A percentile compares a stretch with the other conserved stretches of the same genome.
Conservation (phyloP, 1,140 invertebrate genomes). For the Drosophila burlai region DNA sequence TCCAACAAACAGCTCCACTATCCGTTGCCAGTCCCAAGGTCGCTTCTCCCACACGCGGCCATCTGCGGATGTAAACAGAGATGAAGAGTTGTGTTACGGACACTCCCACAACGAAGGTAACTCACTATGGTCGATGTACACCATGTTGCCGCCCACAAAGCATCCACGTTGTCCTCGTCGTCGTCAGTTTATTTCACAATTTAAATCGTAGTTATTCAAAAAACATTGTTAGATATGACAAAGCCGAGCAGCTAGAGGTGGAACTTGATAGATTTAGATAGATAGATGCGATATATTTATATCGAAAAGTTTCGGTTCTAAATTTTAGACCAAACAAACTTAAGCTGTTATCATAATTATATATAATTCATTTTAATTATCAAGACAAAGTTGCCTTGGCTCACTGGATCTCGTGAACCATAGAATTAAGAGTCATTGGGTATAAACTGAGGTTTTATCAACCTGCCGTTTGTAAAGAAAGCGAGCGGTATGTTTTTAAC, state of each 20-base stretch:
- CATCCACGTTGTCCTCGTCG: neutral
- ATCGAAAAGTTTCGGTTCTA: neutral
- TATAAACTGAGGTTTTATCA: too few relatives aligned
- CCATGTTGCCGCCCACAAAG: constrained; percentile 28
- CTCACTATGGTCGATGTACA: constrained; percentile 59
- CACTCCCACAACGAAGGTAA: constrained; percentile 1
- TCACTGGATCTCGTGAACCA: too few relatives aligned
- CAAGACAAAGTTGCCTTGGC: too few relatives aligned
- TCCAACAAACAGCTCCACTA: constrained; percentile 61
- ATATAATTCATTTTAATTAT: too few relatives aligned
- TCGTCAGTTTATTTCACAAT: constrained; percentile 2
- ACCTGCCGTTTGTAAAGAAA: too few relatives aligned
- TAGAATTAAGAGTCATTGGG: too few relatives aligned
- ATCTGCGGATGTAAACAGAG: constrained; percentile 31
- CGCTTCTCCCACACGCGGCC: constrained; percentile 76
- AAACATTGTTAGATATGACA: constrained; percentile 4
- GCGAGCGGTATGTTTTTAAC: too few relatives aligned
- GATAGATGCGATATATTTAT: neutral
- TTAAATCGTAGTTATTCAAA: neutral
- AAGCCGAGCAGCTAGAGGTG: neutral
- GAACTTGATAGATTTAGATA: neutral
- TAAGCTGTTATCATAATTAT: too few relatives aligned
- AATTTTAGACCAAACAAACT: neutral
- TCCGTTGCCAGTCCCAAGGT: constrained; percentile 66
- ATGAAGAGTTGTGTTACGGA: neutral